These are phyloP conservation scores for Phainopepla nitens DNA, from an alignment of 2,113 vertebrate genomes.

Conservation along the genomic window DNA sequence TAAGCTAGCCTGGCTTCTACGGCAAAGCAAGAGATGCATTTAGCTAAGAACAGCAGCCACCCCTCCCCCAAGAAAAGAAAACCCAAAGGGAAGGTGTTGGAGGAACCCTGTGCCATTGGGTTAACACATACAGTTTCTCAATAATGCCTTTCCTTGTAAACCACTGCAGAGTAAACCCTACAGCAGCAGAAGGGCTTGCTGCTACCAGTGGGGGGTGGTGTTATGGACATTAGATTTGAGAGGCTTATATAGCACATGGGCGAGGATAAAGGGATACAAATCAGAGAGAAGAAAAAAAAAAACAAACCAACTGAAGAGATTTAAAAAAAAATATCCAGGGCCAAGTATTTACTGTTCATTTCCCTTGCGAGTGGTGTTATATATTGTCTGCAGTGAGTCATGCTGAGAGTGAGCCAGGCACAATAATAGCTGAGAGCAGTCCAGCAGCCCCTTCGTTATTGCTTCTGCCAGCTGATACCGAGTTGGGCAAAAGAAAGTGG, in stretches of 20 bases:
- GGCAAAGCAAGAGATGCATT: not conserved
- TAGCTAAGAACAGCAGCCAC: not conserved
- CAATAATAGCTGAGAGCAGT: constrained; percentile 68
- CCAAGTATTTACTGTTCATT: constrained; percentile 74
- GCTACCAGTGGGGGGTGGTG: constrained; percentile 71
- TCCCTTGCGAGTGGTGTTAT: constrained; percentile 41
- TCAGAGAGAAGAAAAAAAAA: constrained; percentile 25
- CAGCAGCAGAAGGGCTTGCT: constrained; percentile 61
- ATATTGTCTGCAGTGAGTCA: constrained; percentile 67
- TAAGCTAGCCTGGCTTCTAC: not conserved
- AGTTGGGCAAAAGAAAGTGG: constrained; percentile 21
- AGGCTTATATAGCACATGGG: constrained; percentile 69
- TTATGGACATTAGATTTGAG: constrained; percentile 73
- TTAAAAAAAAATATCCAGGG: constrained; percentile 52
- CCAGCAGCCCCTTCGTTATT: constrained; percentile 46
- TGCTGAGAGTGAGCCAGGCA: constrained; percentile 68
- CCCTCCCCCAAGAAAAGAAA: constrained; percentile 53
- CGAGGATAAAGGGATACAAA: constrained; percentile 75
- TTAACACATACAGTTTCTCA: constrained; percentile 52
- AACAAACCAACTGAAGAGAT: constrained; percentile 27
- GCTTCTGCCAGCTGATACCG: constrained; percentile 4
- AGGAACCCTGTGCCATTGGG: constrained; percentile 61
- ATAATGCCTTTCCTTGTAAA: constrained; percentile 65
- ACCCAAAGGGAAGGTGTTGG: constrained; percentile 62
- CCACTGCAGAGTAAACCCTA: constrained; percentile 52